Percentiles rank a stretch among this genome's conserved stretches.
Evolutionary conservation across 2,113 vertebrate genomes (phyloP).

Genomic region (Amphilophus citrinellus): DNA sequence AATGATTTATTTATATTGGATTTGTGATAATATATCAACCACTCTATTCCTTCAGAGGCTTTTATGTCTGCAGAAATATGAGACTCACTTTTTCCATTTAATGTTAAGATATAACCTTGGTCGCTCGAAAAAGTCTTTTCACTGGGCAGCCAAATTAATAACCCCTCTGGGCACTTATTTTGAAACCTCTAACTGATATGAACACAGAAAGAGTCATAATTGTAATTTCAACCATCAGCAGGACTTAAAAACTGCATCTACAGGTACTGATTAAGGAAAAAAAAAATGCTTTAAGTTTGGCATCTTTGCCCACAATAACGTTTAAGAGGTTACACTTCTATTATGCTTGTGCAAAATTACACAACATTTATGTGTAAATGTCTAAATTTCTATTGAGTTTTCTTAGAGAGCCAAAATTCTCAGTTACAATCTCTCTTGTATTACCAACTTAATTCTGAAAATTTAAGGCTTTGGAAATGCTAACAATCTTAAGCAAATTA

Average conservation of each 20-base stretch:
- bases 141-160: not conserved
- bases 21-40: not conserved
- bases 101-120: not conserved
- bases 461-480: too few relatives aligned
- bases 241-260: not conserved
- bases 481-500: too few relatives aligned
- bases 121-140: not conserved
- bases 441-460: too few relatives aligned
- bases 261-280: not conserved
- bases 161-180: not conserved
- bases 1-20: not conserved
- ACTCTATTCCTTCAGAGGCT: not conserved
- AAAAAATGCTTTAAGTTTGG: not conserved
- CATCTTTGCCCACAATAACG: not conserved
- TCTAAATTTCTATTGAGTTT: too few relatives aligned
- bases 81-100: too few relatives aligned
- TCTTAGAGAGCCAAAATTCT: too few relatives aligned
- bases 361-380: not conserved
- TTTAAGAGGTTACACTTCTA: too few relatives aligned
- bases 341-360: too few relatives aligned
- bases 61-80: not conserved
- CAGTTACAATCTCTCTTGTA: too few relatives aligned
- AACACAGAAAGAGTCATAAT: not conserved
- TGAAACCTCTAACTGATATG: not conserved
- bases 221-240: not conserved